These are phyloP conservation scores for Cygnus atratus DNA, from an alignment of 2,113 vertebrate genomes.

Conservation along the genomic window DNA sequence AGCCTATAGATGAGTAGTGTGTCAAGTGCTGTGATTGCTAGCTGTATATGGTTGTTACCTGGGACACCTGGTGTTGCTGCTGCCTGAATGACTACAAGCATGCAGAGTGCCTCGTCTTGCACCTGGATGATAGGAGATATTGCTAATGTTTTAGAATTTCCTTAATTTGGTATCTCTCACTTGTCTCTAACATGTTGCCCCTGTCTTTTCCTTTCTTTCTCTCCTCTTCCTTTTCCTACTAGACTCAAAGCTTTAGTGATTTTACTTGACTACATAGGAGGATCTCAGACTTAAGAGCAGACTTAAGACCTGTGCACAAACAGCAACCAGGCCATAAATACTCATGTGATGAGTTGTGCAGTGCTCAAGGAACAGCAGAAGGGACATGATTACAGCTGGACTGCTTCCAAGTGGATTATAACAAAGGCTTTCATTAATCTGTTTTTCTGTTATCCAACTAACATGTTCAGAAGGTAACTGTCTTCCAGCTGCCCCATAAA, in stretches of 20 bases:
- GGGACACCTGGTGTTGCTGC: neutral
- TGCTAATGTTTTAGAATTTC: neutral
- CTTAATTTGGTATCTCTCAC: neutral
- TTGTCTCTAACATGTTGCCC: constrained; percentile 42
- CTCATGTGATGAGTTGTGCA: constrained; percentile 19
- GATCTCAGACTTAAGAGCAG: constrained; percentile 42
- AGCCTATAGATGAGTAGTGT: neutral
- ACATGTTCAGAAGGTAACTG: constrained; percentile 45
- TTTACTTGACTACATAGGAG: constrained; percentile 31
- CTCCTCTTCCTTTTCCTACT: constrained; percentile 50
- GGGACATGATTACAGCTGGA: constrained; percentile 30
- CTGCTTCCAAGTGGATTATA: constrained; percentile 44
- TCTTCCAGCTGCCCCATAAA: constrained; percentile 41
- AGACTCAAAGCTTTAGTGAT: constrained; percentile 28
- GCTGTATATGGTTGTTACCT: neutral
- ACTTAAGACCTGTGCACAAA: constrained; percentile 21
- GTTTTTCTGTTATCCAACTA: constrained; percentile 46
- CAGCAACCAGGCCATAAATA: constrained; percentile 5
- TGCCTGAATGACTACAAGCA: neutral
- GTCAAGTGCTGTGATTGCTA: neutral
- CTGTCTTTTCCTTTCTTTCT: constrained; percentile 59
- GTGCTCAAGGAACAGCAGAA: constrained; percentile 43
- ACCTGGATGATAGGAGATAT: neutral
- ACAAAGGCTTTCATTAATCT: constrained; percentile 45
- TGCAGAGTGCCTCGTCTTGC: neutral